Percentiles rank a stretch among this genome's conserved stretches.
These are phyloP conservation scores for Thera britannica DNA, from an alignment of 2,888 invertebrate genomes.

Conservation along the genomic window DNA sequence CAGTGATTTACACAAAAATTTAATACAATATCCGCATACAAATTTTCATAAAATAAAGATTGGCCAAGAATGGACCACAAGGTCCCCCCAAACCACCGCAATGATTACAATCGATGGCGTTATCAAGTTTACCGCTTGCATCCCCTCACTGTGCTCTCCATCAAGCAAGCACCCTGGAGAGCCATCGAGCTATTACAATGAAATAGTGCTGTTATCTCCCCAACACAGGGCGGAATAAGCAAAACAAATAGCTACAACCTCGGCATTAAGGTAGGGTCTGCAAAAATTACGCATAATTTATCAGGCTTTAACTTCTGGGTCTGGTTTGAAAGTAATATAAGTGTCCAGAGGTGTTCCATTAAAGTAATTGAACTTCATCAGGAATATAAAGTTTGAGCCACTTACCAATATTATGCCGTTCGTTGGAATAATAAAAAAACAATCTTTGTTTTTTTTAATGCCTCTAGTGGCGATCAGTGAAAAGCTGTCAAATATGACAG, in stretches of 20 bases:
- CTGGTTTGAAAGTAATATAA: not conserved
- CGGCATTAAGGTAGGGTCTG: constrained; percentile 16
- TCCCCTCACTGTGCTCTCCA: constrained; percentile 20
- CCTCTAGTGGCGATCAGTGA: no score
- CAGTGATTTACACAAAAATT: no score
- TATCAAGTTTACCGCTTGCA: constrained; percentile 33
- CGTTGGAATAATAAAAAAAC: no score
- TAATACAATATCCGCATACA: no score
- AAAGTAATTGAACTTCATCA: not conserved
- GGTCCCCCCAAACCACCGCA: constrained; percentile 2
- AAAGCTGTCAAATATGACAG: no score
- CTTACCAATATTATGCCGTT: no score
- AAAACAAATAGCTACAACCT: constrained; percentile 63
- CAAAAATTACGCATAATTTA: constrained; percentile 16
- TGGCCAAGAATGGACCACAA: not conserved
- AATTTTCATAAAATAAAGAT: not conserved
- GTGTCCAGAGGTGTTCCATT: not conserved
- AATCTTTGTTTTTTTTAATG: no score
- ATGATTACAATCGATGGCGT: constrained; percentile 36
- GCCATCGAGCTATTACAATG: constrained; percentile 75
- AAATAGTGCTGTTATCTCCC: constrained; percentile 71
- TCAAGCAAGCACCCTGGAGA: constrained; percentile 51
- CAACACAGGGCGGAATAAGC: constrained; percentile 61
- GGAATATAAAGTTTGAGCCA: no score
- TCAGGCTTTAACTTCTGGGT: constrained; percentile 1